These are phyloP conservation scores for Aphelenchoides avenae DNA, from an alignment of 1,140 invertebrate genomes.

Conservation along the genomic window DNA sequence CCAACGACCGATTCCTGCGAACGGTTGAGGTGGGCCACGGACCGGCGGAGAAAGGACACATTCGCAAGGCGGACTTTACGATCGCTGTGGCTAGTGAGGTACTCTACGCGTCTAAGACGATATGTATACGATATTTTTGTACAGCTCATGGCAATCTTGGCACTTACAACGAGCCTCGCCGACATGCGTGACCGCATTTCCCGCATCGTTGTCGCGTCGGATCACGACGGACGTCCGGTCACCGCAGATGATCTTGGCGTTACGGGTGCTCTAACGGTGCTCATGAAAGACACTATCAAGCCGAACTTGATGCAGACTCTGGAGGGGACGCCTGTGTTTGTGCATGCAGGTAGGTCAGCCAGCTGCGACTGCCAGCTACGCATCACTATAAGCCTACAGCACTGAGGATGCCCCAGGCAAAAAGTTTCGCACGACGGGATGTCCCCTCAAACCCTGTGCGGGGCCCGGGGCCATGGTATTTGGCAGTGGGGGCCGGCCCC, in stretches of 20 bases:
- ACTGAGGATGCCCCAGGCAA: too few species aligned
- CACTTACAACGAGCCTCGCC: constrained; percentile 65
- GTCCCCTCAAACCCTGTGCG: too few species aligned
- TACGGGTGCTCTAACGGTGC: constrained; percentile 79
- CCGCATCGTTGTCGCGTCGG: constrained; percentile 85
- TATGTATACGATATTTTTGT: constrained; percentile 12
- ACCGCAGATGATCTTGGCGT: constrained; percentile 88
- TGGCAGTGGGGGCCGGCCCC: too few species aligned
- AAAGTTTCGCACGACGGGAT: too few species aligned
- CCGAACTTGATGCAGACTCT: constrained; percentile 96
- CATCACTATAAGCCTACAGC: too few species aligned
- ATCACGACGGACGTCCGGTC: constrained; percentile 75
- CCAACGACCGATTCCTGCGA: constrained; percentile 92
- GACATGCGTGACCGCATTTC: constrained; percentile 84
- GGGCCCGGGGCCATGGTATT: too few species aligned
- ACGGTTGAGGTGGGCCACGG: constrained; percentile 89
- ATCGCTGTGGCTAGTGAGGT: constrained; percentile 89
- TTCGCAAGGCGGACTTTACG: constrained; percentile 74
- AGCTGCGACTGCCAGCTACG: too few species aligned
- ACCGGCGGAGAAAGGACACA: constrained; percentile 82
- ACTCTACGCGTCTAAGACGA: too few species aligned
- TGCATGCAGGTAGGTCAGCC: constrained; percentile 75
- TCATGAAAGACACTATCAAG: constrained; percentile 88
- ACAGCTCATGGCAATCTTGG: constrained; percentile 84
- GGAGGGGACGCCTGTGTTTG: constrained; percentile 81